Base-by-base conservation (phyloP, 92 coral and sea anemone species). In the Epizoanthus ramosus region DNA sequence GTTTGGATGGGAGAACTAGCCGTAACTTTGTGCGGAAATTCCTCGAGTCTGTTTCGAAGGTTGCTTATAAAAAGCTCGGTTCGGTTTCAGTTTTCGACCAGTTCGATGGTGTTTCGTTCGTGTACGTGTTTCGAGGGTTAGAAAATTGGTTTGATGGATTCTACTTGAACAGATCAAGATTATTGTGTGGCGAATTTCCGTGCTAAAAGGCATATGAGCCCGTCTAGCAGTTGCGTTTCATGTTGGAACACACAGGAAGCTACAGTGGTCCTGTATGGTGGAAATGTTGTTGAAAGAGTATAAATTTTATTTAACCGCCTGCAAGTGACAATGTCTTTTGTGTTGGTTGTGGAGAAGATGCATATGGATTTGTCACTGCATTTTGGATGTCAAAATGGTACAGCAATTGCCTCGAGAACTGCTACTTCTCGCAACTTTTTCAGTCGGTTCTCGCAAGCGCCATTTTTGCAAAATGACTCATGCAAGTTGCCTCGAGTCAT, bases 391-490 rank as follows among this genome's bases (percentile, higher is more conserved):
- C 59, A 19, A 39, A 22, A 9, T 61, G 23, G 39, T 58, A 16
- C 80, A 61, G 71, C 63, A 61, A 50, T 41, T 77, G 54, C 81
- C 66, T 60, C 45, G 21, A 39, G 80, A 23, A 41, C 47, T 17
- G 52, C 83, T 19, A 81, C 85, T 75, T 71, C 54, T 16, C 77
- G 57, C 56, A 76, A 74, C 39, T 73, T 53, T 57, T 81, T 81
- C 16, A 80, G 23, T 58, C 50, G 50, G 18, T 60, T 53, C 57
- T 64, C 79, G 59, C 56, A 61, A 52, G 37, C 74, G 57, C 74
- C 82, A 63, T 86, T 71, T 63, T 71, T 45, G 75, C 75, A 60
- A 77, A 61, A 6, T 77, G 82, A 77, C 82, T 77, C 82, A 77
- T 77, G 69, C 82, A 43, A n/a, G 13, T 14, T 39, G 8, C 15